phyloP scores from a whole-genome alignment of 2,113 vertebrate genomes.

The Perca schrenkii region DNA sequence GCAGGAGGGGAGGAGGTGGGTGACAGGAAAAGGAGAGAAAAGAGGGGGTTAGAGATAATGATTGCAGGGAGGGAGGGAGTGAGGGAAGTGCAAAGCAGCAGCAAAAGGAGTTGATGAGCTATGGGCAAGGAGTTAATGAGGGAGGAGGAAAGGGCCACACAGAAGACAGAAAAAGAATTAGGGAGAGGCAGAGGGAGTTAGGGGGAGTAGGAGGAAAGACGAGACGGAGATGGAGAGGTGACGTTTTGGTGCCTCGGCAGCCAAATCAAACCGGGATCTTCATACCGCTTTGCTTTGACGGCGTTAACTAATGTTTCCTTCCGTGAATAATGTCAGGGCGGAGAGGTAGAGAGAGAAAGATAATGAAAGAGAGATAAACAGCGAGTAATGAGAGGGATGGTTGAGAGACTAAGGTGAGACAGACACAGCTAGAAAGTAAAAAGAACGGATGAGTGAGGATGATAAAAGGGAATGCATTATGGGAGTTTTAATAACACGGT shows the following conservation, averaged over 20 bases:
- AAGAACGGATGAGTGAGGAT: conserved; percentile 8
- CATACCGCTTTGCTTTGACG: neutral
- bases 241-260: neutral
- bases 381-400: neutral
- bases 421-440: neutral
- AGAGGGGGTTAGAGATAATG: neutral
- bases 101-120: conserved; percentile 28
- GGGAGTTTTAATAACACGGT: conserved; percentile 64
- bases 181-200: neutral
- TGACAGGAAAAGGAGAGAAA: conserved; percentile 11
- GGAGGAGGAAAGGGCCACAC: neutral
- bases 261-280: conserved; percentile 36
- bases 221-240: conserved; percentile 19
- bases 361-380: conserved; percentile 8
- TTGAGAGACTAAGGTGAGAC: neutral
- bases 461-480: conserved; percentile 41
- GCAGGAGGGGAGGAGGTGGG: neutral
- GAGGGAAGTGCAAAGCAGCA: conserved; percentile 11
- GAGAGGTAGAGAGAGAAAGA: neutral
- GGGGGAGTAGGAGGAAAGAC: neutral
- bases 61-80: neutral
- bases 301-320: conserved; percentile 5
- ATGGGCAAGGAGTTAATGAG: conserved; percentile 35
- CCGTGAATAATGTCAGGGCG: neutral
- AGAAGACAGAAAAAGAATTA: neutral